Base-by-base conservation (phyloP, 2,888 invertebrate species). In the Megalurothrips usitatus region DNA sequence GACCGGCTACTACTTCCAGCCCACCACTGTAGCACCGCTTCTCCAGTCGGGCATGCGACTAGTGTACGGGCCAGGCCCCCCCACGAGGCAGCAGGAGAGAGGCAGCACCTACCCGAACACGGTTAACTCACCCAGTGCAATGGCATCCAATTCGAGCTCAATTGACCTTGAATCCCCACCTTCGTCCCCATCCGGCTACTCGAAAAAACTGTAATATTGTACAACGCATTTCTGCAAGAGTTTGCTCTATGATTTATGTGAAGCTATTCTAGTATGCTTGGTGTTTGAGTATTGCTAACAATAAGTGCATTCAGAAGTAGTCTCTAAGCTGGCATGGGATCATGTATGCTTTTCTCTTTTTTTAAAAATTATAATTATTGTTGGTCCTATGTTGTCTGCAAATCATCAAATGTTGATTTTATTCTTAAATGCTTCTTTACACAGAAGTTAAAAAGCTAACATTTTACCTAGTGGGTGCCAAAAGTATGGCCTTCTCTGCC, bases 1-100 rank as follows among this genome's bases (percentile, higher is more conserved):
- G 8, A 81, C 81, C 19, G 81, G 81, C 8, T 81, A 78, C 23
- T 81, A 81, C 48, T 81, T 81, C 78, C 81, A 81, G 78, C 81
- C 75, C 47, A 81, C 75, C 26, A 75, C 68, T 26, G 23, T 81
- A 6, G 52, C 81, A 19, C 81, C 81, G 9, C 48, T 81, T 23
- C 75, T 81, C 14, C 81, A 81, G 34, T 78, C 78, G 10, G 81
- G 81, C 14, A 78, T 81, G 81, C 47, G 81, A 47, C 26, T 81
- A 6, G 81, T 81, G 26, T 75, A 75, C 26, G 26, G 68, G 12
- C 68, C 68, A 10, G 26, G 68, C 26, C 68, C 68, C 12, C 68
- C 68, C 12, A 26, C 68, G 23, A 75, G 68, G 68, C 68, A 75
- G 68, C 68, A 75, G 26, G 68, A 12, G 3, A 43, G 34, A 43